phyloP scores from a whole-genome alignment of 1,140 invertebrate species.

The Aphaenogaster ashmeadi region DNA sequence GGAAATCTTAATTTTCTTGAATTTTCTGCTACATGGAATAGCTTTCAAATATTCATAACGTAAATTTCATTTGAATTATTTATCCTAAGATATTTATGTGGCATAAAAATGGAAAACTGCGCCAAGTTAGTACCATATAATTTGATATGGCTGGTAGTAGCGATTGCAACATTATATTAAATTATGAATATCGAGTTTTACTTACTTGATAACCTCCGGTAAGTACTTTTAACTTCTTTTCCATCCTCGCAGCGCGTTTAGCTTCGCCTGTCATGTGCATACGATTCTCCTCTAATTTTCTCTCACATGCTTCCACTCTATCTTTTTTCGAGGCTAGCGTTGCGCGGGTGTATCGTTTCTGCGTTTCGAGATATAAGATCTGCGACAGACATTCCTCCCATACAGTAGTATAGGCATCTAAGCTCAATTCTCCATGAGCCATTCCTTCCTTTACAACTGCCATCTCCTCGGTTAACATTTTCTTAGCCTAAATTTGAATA shows the following conservation, averaged over 20 bases:
- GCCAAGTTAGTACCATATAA: background rate
- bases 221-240: constrained; percentile 98
- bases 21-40: background rate
- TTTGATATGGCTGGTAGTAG: background rate
- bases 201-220: constrained; percentile 96
- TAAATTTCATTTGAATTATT: background rate
- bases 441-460: constrained; percentile 96
- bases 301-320: constrained; percentile 96
- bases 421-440: constrained; percentile 96
- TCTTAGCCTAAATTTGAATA: constrained; percentile 87
- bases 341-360: constrained; percentile 97
- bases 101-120: background rate
- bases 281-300: constrained; percentile 96
- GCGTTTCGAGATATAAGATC: constrained; percentile 95
- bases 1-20: background rate
- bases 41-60: background rate
- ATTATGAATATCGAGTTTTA: constrained; percentile 4
- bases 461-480: constrained; percentile 94
- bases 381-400: constrained; percentile 98
- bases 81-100: background rate
- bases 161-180: background rate
- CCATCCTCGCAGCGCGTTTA: constrained; percentile 98
- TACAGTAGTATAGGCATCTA: constrained; percentile 97
- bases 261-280: constrained; percentile 98
- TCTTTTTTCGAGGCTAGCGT: constrained; percentile 98